Conservation (phyloP, 2,113 vertebrate species). For the Chamaetylas fuelleborni region DNA sequence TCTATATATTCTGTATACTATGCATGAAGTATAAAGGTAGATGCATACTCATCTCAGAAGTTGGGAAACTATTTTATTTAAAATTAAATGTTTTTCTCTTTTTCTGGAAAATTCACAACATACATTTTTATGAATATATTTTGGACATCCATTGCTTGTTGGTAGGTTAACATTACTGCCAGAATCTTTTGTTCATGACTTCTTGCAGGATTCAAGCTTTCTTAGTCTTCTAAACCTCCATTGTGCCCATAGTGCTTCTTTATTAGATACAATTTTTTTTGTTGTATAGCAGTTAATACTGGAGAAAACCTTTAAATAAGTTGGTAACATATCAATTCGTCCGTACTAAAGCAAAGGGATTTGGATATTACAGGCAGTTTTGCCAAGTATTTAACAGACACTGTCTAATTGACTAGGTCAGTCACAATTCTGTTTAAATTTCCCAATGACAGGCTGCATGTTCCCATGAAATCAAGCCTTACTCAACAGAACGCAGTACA, state of each 20-base stretch:
- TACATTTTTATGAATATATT: conserved; percentile 4
- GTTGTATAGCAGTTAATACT: not conserved
- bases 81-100: not conserved
- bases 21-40: not conserved
- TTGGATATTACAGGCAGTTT: not conserved
- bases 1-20: not conserved
- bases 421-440: not conserved
- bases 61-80: not conserved
- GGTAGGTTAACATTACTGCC: not conserved
- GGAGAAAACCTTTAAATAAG: not conserved
- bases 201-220: not conserved
- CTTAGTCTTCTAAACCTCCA: not conserved
- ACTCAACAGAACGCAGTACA: not conserved
- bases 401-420: not conserved
- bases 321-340: not conserved
- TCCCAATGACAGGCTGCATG: not conserved
- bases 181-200: conserved; percentile 10
- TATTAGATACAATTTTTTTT: not conserved
- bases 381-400: not conserved
- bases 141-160: not conserved
- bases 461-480: not conserved
- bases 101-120: not conserved
- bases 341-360: not conserved
- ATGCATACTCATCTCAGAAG: not conserved
- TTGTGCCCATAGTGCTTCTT: not conserved